Conservation (phyloP, 2,113 vertebrate genomes). For the Equus przewalskii region DNA sequence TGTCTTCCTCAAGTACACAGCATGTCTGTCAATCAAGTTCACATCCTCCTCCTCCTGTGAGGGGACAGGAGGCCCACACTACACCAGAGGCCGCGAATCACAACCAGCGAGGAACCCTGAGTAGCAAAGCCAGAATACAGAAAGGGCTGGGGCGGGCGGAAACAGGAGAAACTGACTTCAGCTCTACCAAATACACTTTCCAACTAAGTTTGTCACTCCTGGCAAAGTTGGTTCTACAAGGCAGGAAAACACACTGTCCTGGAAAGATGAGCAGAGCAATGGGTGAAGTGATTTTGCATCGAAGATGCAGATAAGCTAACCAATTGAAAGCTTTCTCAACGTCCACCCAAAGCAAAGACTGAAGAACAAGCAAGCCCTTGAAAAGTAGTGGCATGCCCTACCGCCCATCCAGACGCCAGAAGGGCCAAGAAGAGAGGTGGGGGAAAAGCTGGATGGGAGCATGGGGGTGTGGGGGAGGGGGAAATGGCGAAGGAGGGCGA, state of each 20-base stretch:
- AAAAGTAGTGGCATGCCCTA: background rate
- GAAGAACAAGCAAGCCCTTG: conserved; percentile 9
- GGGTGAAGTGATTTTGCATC: background rate
- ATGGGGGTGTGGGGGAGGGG: rapidly evolving
- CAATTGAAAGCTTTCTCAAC: conserved; percentile 28
- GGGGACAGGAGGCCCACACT: background rate
- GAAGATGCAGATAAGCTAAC: background rate
- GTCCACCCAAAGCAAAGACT: conserved; percentile 52
- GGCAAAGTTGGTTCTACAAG: background rate
- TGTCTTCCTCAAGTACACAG: background rate
- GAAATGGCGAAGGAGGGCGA: background rate
- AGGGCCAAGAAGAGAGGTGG: background rate
- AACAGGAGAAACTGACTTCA: conserved; percentile 42
- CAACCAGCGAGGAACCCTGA: conserved; percentile 15
- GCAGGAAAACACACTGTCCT: background rate
- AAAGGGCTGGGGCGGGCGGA: background rate
- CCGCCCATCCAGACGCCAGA: background rate
- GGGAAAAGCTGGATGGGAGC: background rate
- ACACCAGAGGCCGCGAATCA: background rate
- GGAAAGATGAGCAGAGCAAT: background rate
- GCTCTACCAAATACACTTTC: conserved; percentile 41
- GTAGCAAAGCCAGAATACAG: background rate
- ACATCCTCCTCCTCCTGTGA: background rate
- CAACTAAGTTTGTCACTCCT: background rate
- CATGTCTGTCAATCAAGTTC: background rate